phyloP scores from a whole-genome alignment of 1,140 invertebrate species.

The Stegodyphus mimosarum region DNA sequence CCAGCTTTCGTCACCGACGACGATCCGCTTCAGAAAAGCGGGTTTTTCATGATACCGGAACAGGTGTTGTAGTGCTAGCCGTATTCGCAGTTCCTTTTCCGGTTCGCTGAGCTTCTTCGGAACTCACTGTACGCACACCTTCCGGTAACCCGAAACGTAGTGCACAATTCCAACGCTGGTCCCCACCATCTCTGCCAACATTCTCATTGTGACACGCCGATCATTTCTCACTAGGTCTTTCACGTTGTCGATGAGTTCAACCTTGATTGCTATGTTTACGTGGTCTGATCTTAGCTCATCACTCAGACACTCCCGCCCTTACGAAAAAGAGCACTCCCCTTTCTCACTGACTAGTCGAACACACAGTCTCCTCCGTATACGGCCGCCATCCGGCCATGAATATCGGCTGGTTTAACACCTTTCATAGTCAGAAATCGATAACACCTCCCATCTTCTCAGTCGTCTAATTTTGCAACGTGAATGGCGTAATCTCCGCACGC shows the following conservation, averaged over 20 bases:
- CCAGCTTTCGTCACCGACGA: slow-evolving; percentile 57
- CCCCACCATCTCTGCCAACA: slow-evolving; percentile 23
- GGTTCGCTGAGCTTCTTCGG: too few species aligned
- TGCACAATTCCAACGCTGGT: slow-evolving; percentile 16
- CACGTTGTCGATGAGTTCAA: not conserved
- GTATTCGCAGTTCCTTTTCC: not conserved
- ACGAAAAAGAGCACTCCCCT: not conserved
- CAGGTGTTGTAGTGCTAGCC: slow-evolving; percentile 13
- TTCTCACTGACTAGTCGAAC: not conserved
- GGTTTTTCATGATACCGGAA: slow-evolving; percentile 9
- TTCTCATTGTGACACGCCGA: not conserved
- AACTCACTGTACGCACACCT: not conserved
- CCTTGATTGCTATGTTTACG: not conserved
- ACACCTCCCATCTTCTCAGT: not conserved
- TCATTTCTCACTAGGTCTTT: not conserved
- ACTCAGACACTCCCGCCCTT: not conserved
- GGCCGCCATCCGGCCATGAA: not conserved
- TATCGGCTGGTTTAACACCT: not conserved
- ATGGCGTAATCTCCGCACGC: not conserved
- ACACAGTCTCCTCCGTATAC: not conserved
- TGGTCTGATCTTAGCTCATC: not conserved
- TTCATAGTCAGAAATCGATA: not conserved
- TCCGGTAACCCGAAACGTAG: not conserved
- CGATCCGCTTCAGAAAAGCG: slow-evolving; percentile 8
- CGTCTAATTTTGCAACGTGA: not conserved